These are phyloP conservation scores for Pelagia noctiluca DNA, from an alignment of 30 jellyfish, hydroid and myxozoan species.

Conservation along the genomic window DNA sequence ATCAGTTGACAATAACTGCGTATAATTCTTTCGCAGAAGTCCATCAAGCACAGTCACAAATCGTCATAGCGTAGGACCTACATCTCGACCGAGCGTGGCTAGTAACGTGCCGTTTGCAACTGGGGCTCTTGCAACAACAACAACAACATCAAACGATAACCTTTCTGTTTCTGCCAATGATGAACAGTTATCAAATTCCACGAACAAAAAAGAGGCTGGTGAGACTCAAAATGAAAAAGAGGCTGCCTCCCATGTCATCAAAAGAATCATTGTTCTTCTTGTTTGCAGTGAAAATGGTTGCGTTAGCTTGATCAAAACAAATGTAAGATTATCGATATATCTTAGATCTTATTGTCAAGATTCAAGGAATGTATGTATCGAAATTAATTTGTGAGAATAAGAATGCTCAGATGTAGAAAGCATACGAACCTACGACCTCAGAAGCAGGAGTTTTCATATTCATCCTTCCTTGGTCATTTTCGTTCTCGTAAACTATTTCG, in stretches of 20 bases:
- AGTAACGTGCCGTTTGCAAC: constrained; percentile 22
- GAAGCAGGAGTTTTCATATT: too few species aligned
- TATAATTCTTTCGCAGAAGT: not conserved
- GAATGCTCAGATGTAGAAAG: too few species aligned
- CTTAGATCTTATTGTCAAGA: not conserved
- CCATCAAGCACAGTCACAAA: constrained; percentile 3
- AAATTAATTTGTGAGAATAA: too few species aligned
- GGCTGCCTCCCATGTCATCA: not conserved
- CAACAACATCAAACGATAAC: constrained; percentile 8
- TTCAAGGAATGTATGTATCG: too few species aligned
- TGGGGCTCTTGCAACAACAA: not conserved
- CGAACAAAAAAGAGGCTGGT: not conserved
- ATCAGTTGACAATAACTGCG: not conserved
- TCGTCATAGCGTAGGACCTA: not conserved
- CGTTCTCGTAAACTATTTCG: too few species aligned
- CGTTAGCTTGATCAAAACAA: constrained; percentile 42
- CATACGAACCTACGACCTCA: too few species aligned
- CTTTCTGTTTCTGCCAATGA: constrained; percentile 1
- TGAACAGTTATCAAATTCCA: not conserved
- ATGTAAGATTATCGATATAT: constrained; percentile 29
- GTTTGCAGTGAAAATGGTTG: constrained; percentile 78
- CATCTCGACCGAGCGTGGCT: not conserved
- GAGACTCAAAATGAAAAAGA: not conserved
- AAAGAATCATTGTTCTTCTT: constrained; percentile 23
- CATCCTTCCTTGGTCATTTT: too few species aligned